Evolutionary conservation across 2,888 invertebrate species (phyloP).

Genomic region (Clunio marinus): DNA sequence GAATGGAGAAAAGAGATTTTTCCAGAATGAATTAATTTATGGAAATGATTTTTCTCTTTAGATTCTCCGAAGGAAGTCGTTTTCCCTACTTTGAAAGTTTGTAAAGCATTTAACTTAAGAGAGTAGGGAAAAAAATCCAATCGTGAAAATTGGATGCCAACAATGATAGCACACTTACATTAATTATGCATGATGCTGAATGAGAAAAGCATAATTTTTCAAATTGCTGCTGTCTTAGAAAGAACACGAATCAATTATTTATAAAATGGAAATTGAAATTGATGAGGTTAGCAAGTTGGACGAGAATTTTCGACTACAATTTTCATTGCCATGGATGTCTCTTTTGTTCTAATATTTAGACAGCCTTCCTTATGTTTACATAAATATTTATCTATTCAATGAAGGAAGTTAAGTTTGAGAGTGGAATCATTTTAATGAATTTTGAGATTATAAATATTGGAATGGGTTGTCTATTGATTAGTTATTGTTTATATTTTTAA

Average conservation of each 20-base stretch:
- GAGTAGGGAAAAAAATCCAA: too few relatives aligned
- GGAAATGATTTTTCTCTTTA: background rate
- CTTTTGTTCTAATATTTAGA: too few relatives aligned
- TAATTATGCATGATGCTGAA: constrained; percentile 2
- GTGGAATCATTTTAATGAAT: too few relatives aligned
- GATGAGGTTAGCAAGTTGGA: constrained; percentile 3
- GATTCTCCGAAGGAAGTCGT: too few relatives aligned
- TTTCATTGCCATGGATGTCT: background rate
- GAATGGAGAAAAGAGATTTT: background rate
- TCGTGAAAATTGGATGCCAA: constrained; percentile 4
- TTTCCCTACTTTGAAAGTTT: too few relatives aligned
- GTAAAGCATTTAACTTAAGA: background rate
- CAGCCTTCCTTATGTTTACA: too few relatives aligned
- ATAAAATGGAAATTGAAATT: constrained; percentile 10
- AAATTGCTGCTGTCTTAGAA: background rate
- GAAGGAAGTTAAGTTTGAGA: too few relatives aligned
- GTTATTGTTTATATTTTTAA: too few relatives aligned
- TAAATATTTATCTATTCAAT: constrained; percentile 10
- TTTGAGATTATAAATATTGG: too few relatives aligned
- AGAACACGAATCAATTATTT: constrained; percentile 10
- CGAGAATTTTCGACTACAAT: background rate
- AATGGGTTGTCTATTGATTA: too few relatives aligned
- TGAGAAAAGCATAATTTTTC: constrained; percentile 7
- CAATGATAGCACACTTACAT: background rate
- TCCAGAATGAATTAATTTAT: background rate